A percentile compares a stretch with the other conserved stretches of the same genome.
These are phyloP conservation scores for Cepaea nemoralis DNA, from an alignment of 1,140 invertebrate species.

Conservation along the genomic window DNA sequence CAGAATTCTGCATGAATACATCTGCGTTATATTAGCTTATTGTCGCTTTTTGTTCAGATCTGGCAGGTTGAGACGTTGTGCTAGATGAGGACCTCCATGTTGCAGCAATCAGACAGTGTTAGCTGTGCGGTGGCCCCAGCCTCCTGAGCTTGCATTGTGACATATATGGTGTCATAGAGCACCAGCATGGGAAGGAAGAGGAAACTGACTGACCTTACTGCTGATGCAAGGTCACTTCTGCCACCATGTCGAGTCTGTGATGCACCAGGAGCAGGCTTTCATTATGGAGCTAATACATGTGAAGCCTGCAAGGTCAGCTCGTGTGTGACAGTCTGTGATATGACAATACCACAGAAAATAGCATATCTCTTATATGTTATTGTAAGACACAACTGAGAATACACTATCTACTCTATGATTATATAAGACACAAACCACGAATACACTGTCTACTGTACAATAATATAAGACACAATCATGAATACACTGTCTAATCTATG, in stretches of 20 bases:
- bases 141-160: too few relatives aligned
- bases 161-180: background rate
- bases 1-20: too few relatives aligned
- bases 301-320: slow-evolving; percentile 32
- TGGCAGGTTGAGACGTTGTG: too few relatives aligned
- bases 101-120: too few relatives aligned
- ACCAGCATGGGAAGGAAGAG: slow-evolving; percentile 25
- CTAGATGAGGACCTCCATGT: too few relatives aligned
- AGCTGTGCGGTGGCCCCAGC: too few relatives aligned
- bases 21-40: too few relatives aligned
- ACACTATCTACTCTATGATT: too few relatives aligned
- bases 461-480: too few relatives aligned
- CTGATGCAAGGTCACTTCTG: background rate
- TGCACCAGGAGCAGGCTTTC: slow-evolving; percentile 31
- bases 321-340: background rate
- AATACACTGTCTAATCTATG: too few relatives aligned
- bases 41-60: too few relatives aligned
- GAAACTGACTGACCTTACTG: background rate
- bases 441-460: background rate
- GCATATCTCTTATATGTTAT: background rate
- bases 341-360: background rate
- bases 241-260: slow-evolving; percentile 31
- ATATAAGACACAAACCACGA: background rate
- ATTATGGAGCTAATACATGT: slow-evolving; percentile 36
- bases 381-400: too few relatives aligned